Percentiles rank a stretch among this genome's conserved stretches.
These are phyloP conservation scores for Mormyrops boulengeri DNA, from an alignment of 2,797 vertebrate genomes.

Conservation along the genomic window DNA sequence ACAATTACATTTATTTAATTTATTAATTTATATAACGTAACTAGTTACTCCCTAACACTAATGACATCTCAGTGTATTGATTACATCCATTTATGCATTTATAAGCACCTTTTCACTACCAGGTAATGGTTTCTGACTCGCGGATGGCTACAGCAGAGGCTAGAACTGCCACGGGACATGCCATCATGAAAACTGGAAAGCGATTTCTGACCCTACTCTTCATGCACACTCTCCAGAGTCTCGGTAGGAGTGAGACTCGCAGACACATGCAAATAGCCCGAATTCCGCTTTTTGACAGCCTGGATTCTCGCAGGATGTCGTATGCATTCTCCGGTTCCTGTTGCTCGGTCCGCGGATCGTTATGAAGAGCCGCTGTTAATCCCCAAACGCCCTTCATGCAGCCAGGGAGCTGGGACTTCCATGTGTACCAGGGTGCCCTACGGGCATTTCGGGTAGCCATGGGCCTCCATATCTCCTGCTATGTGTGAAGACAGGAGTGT, in stretches of 20 bases:
- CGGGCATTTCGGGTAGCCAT: not conserved
- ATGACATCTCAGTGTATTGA: not conserved
- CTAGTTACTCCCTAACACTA: not conserved
- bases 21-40: not conserved
- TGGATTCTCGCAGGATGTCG: not conserved
- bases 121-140: not conserved
- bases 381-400: not conserved
- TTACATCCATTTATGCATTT: not conserved
- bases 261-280: conserved; percentile 5
- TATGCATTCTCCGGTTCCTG: not conserved
- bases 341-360: not conserved
- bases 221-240: not conserved
- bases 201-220: not conserved
- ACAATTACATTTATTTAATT: not conserved
- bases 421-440: not conserved
- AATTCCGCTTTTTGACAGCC: not conserved
- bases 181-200: not conserved
- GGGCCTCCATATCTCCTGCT: not conserved
- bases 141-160: not conserved
- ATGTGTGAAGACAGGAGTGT: not conserved
- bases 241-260: not conserved
- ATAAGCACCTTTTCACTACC: not conserved
- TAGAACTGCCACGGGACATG: not conserved
- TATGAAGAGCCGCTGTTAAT: not conserved
- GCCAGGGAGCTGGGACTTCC: not conserved